A percentile compares a stretch with the other conserved stretches of the same genome.
These are phyloP conservation scores for Lithobates pipiens DNA, from an alignment of 2,797 vertebrate genomes.

Conservation along the genomic window DNA sequence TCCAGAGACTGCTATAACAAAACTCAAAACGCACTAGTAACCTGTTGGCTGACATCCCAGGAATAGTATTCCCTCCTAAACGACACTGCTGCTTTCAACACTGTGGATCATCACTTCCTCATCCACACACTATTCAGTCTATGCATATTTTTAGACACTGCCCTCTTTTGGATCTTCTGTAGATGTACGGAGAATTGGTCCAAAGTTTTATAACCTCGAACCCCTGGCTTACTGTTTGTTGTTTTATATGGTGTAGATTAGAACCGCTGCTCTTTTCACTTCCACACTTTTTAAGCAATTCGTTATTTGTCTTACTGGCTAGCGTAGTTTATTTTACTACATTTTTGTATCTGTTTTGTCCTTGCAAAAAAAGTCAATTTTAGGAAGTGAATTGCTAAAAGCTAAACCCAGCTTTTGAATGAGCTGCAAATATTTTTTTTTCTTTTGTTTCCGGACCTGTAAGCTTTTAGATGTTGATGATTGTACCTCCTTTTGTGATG, in stretches of 20 bases:
- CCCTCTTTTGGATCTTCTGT: constrained; percentile 24
- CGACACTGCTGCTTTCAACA: constrained; percentile 27
- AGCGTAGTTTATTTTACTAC: background rate
- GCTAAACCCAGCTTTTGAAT: too few species aligned
- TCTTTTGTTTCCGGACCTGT: too few species aligned
- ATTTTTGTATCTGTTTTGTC: background rate
- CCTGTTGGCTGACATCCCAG: constrained; percentile 27
- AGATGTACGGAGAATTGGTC: background rate
- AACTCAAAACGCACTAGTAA: background rate
- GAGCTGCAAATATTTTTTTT: too few species aligned
- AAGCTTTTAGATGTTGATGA: too few species aligned
- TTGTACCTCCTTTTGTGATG: too few species aligned
- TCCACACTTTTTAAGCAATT: constrained; percentile 7
- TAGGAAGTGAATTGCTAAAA: too few species aligned
- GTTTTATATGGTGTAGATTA: background rate
- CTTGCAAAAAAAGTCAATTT: background rate
- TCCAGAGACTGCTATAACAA: background rate
- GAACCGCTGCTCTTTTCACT: constrained; percentile 14
- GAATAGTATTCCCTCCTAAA: constrained; percentile 15
- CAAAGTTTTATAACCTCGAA: background rate
- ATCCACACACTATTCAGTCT: background rate
- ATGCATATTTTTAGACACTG: constrained; percentile 6
- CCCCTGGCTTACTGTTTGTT: background rate
- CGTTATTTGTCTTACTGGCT: background rate
- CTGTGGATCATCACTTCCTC: constrained; percentile 8